Base-by-base conservation (phyloP, 2,113 vertebrate genomes). In the Platysteira castanea region DNA sequence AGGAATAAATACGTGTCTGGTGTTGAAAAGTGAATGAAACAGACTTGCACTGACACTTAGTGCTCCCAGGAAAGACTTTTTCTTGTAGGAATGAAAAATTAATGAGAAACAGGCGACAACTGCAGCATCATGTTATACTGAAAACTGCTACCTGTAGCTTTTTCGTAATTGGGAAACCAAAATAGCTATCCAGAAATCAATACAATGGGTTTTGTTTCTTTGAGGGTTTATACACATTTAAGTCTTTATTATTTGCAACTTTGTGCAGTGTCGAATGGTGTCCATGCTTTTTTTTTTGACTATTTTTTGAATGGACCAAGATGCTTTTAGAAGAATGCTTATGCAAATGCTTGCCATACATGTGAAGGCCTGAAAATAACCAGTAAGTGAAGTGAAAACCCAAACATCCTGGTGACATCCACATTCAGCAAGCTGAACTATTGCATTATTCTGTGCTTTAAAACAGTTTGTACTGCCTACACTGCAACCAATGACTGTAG, bases 41-140 rank as follows among this genome's bases (percentile, higher is more conserved):
- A 63, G 74, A n/a, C 59, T 82, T 69, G 68, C 61, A 35, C 63
- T 75, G 90, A 82, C 89, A 75, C 92, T 81, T 46, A 71, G 57
- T 54, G 54, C 84, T 93, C 71, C 76, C 84, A 91, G 81, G 76
- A 56, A 97, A 91, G 75, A 79, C 64, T 84, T 96, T 84, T 82
- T 49, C 91, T 77, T 84, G 82, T 89, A 89, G 87, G 64, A 95
- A 89, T 96, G 78, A 95, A 96, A 96, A 96, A 94, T 94, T 90
- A 94, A 92, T 92, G 76, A 89, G 93, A 75, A 96, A 57, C 67
- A 84, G 81, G 69, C 2, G 13, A 93, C 91, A 90, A 71, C 49
- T 95, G 87, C 91, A 93, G 75, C 84, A 41, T 84, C 57, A 7
- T 30, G 15, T 85, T 85, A 53, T 24, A n/a, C 75, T 49, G 79